phyloP scores from a whole-genome alignment of 2,888 invertebrate genomes.

The Pristionchus japonicus region DNA sequence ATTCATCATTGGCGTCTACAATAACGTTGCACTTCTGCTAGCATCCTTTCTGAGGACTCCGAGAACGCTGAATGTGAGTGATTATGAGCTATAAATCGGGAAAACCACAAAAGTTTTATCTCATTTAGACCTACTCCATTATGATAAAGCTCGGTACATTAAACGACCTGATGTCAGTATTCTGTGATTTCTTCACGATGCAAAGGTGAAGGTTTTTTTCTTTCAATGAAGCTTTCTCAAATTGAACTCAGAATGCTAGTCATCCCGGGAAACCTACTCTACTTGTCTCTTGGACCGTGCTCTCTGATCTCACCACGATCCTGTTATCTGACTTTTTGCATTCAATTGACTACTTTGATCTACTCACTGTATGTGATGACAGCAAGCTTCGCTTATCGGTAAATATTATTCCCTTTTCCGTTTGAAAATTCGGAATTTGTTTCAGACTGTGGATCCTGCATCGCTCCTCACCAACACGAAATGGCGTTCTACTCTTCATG shows the following conservation, averaged over 20 bases:
- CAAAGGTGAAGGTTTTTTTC: not conserved
- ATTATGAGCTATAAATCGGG: too few relatives aligned
- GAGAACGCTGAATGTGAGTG: not conserved
- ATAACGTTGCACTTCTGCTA: not conserved
- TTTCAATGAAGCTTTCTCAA: not conserved
- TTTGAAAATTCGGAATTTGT: too few relatives aligned
- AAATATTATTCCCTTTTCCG: not conserved
- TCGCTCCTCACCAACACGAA: not conserved
- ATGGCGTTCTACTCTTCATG: not conserved
- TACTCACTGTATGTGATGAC: not conserved
- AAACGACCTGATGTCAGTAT: not conserved
- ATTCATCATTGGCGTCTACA: not conserved
- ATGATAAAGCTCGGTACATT: not conserved
- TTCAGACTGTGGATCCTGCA: not conserved
- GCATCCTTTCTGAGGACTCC: not conserved
- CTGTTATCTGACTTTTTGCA: not conserved
- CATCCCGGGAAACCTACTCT: not conserved
- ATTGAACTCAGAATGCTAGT: not conserved
- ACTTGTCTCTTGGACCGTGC: not conserved
- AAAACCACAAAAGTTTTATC: too few relatives aligned
- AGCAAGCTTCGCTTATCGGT: not conserved
- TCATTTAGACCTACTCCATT: not conserved
- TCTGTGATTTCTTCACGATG: conserved; percentile 9
- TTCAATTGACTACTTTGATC: not conserved
- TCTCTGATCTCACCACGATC: not conserved